A percentile compares a stretch with the other conserved stretches of the same genome.
phyloP scores from a whole-genome alignment of 2,113 vertebrate species.

The Cettia cetti region DNA sequence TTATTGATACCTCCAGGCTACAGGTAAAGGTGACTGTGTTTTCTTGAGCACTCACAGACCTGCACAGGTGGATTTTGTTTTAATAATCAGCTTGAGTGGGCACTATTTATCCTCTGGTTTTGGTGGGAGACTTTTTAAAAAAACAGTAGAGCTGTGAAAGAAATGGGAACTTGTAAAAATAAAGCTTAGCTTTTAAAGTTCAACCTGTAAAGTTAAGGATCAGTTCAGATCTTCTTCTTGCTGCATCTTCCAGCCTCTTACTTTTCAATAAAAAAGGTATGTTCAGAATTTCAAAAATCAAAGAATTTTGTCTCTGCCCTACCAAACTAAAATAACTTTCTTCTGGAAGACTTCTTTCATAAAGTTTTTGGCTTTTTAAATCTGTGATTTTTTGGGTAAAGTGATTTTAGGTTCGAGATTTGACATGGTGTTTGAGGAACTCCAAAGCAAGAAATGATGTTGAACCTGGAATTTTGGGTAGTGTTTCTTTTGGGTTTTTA shows the following conservation, averaged over 20 bases:
- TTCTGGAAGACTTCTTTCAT: background rate
- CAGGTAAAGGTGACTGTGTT: slow-evolving; percentile 52
- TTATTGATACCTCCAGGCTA: slow-evolving; percentile 71
- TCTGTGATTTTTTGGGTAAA: background rate
- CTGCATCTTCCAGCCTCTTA: background rate
- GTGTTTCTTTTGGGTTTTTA: background rate
- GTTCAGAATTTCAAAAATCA: background rate
- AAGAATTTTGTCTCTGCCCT: accelerated
- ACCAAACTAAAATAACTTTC: background rate
- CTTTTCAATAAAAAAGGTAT: background rate
- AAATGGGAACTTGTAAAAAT: background rate
- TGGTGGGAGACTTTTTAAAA: background rate
- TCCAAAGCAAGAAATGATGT: background rate
- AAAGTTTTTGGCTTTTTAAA: background rate
- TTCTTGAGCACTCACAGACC: background rate
- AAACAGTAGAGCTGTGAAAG: background rate
- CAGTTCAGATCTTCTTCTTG: background rate
- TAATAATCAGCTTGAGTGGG: background rate
- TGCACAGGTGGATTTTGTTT: slow-evolving; percentile 47
- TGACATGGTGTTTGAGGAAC: background rate
- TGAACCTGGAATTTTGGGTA: background rate
- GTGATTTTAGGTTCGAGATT: background rate
- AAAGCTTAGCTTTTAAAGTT: background rate
- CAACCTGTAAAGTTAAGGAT: background rate
- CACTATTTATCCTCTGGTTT: background rate